Conservation (phyloP, 1,140 invertebrate genomes). For the Sipha flava region DNA sequence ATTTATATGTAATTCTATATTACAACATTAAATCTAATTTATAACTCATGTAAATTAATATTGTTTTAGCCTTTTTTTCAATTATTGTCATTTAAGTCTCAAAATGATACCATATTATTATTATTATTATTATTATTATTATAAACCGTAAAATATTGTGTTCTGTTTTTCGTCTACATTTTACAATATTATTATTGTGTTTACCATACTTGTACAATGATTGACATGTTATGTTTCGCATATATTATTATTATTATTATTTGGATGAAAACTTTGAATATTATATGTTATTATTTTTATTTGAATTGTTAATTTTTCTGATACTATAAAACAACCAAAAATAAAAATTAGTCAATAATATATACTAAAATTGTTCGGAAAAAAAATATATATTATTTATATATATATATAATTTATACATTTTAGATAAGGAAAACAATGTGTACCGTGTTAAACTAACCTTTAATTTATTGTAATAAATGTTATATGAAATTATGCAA, state of each 20-base stretch:
- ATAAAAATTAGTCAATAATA: not conserved
- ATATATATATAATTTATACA: not conserved
- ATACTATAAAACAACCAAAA: not conserved
- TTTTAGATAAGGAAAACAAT: constrained; percentile 19
- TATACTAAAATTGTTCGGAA: not conserved
- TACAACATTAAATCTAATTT: not conserved
- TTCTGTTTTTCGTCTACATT: not conserved
- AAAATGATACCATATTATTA: not conserved
- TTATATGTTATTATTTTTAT: constrained; percentile 4
- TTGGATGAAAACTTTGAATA: not conserved
- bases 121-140: not conserved
- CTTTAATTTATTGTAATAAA: constrained; percentile 29
- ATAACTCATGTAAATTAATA: constrained; percentile 12
- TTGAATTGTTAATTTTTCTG: not conserved
- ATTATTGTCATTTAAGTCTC: not conserved
- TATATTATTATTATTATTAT: not conserved
- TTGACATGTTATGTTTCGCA: not conserved
- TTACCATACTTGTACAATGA: not conserved
- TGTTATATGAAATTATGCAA: constrained; percentile 16
- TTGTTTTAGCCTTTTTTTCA: not conserved
- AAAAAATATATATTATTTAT: not conserved
- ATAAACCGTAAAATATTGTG: not conserved
- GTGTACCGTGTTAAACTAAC: constrained; percentile 31
- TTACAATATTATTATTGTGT: not conserved
- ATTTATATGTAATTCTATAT: not conserved